Evolutionary conservation across 2,888 invertebrate genomes (phyloP).

Genomic region (Caenorhabditis imperialis): DNA sequence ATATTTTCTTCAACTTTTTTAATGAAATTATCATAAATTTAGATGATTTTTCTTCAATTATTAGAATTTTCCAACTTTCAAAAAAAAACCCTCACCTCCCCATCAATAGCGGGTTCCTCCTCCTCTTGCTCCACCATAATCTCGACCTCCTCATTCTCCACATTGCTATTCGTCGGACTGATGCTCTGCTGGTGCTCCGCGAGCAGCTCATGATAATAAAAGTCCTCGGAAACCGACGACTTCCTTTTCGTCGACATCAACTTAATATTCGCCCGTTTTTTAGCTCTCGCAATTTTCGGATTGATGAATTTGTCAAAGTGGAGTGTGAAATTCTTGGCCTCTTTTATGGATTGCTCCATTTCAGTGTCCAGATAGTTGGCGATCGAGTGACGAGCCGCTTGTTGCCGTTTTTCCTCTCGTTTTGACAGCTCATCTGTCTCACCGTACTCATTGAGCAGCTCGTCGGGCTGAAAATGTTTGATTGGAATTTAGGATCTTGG

Average conservation of each 20-base stretch:
- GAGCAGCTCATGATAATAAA: constrained; percentile 38
- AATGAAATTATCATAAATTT: too few relatives aligned
- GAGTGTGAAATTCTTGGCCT: constrained; percentile 13
- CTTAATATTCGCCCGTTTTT: constrained; percentile 7
- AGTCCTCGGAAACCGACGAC: constrained; percentile 24
- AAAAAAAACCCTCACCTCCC: too few relatives aligned
- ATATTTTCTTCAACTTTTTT: too few relatives aligned
- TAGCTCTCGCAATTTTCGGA: constrained; percentile 12
- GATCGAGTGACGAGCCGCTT: constrained; percentile 22
- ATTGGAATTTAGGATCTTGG: too few relatives aligned
- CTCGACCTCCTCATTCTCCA: constrained; percentile 26
- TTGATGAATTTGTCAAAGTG: constrained; percentile 21
- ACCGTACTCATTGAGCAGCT: too few relatives aligned
- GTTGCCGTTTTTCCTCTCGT: constrained; percentile 17
- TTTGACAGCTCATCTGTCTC: too few relatives aligned
- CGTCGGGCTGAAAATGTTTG: too few relatives aligned
- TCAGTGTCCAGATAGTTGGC: constrained; percentile 30
- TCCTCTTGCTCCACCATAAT: not conserved
- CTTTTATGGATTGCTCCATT: constrained; percentile 35
- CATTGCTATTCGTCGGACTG: constrained; percentile 26
- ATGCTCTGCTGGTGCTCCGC: constrained; percentile 13
- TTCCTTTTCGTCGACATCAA: constrained; percentile 21
- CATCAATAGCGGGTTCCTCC: not conserved
- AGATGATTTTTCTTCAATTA: too few relatives aligned
- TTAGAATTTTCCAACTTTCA: too few relatives aligned